Base-by-base conservation (phyloP, 1,140 invertebrate species). In the Anadara kagoshimensis region DNA sequence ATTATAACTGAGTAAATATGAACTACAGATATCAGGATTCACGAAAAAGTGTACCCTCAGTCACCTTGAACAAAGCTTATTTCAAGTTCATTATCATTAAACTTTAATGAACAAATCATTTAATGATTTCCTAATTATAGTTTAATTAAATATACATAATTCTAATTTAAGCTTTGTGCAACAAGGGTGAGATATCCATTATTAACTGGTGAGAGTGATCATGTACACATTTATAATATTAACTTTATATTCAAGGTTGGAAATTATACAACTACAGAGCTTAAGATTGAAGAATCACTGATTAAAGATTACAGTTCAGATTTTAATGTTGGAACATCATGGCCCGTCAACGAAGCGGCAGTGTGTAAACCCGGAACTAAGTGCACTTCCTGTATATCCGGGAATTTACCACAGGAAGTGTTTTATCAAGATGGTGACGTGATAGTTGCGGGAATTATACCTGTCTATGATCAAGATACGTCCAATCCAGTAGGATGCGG, bases 391-490 rank as follows among this genome's bases (percentile, higher is more conserved):
- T 64, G 62, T 49, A 43, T 10, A 10, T 16, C 43, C 47, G 18
- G 0, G 1, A 64, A 51, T 36, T 26, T 64, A 26, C 1, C 45
- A 14, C 16, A 64, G 29, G 44, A 64, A 51, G 47, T 64, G 5
- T 24, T 49, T 26, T 64, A 49, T 22, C 43, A 64, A 64, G 16
- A 51, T 22, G 62, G 62, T 44, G 62, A 64, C 24, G 11, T 64
- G 11, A 49, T 47, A n/a, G 62, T 64, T 51, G 47, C 14, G 8
- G 62, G n/a, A 64, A 26, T 64, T 12, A 47, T 64, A n/a, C 62
- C 62, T 1, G 47, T 49, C 14, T 64, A 24, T 36, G 18, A 49
- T 51, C 45, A 64, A 29, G 20, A 47, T 18, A 64, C 20, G 1
- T 12, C n/a, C 18, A 45, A 64, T 51, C 62, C 62, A 44, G 8